Conservation (phyloP, 2,113 vertebrate genomes). For the Bubalus kerabau region DNA sequence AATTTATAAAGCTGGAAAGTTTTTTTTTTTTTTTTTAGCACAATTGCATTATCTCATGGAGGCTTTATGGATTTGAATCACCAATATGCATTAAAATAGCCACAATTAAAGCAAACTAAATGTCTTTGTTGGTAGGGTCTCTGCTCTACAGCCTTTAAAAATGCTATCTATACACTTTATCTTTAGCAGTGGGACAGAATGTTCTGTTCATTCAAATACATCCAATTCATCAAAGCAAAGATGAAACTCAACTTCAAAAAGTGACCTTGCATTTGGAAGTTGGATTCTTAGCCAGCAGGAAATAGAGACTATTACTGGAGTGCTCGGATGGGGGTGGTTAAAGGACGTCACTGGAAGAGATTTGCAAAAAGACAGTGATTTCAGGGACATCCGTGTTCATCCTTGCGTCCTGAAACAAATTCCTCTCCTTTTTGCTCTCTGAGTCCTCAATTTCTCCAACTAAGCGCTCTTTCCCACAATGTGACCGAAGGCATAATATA, state of each 20-base stretch:
- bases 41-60: constrained; percentile 59
- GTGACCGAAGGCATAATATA: no score
- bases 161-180: not conserved
- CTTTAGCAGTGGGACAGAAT: not conserved
- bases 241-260: constrained; percentile 40
- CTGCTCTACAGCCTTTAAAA: not conserved
- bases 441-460: no score
- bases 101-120: not conserved
- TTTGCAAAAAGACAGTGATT: not conserved
- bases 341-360: not conserved
- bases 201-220: not conserved
- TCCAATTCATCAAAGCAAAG: constrained; percentile 50
- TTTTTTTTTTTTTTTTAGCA: not conserved
- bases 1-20: constrained; percentile 45
- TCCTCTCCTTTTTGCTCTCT: not conserved
- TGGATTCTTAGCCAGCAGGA: not conserved
- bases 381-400: not conserved
- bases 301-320: not conserved
- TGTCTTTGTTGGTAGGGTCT: not conserved
- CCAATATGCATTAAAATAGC: constrained; percentile 28
- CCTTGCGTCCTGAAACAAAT: not conserved
- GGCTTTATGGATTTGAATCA: constrained; percentile 29
- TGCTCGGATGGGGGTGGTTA: not conserved
- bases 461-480: not conserved
- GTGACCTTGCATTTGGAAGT: constrained; percentile 8